Evolutionary conservation across 2,797 vertebrate genomes (phyloP).

Genomic region (Sitta carolinensis): DNA sequence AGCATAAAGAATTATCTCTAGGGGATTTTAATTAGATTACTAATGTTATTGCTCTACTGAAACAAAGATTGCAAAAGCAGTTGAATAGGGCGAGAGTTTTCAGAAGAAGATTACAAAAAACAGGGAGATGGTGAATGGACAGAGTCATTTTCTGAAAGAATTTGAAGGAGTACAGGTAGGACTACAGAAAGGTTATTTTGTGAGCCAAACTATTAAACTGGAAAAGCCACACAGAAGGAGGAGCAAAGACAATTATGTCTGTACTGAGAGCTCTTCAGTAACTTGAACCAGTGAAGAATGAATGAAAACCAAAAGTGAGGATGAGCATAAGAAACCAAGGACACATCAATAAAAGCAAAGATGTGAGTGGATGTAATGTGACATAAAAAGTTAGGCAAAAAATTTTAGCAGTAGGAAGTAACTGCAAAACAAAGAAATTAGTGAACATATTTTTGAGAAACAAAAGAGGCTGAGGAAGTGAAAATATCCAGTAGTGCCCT

Average conservation of each 20-base stretch:
- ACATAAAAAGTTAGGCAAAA: background rate
- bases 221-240: background rate
- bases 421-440: background rate
- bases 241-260: background rate
- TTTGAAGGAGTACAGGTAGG: background rate
- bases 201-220: background rate
- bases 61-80: background rate
- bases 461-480: background rate
- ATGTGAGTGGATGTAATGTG: background rate
- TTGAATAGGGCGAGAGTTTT: background rate
- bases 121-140: background rate
- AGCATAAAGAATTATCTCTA: background rate
- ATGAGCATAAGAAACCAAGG: background rate
- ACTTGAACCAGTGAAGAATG: background rate
- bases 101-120: background rate
- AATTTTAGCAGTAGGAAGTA: background rate
- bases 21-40: background rate
- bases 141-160: background rate
- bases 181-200: background rate
- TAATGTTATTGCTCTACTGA: background rate
- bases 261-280: background rate
- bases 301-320: background rate
- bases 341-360: background rate
- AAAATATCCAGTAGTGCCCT: background rate
- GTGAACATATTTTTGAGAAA: background rate